Conservation (phyloP, 2,113 vertebrate species). For the Saguinus midas region DNA sequence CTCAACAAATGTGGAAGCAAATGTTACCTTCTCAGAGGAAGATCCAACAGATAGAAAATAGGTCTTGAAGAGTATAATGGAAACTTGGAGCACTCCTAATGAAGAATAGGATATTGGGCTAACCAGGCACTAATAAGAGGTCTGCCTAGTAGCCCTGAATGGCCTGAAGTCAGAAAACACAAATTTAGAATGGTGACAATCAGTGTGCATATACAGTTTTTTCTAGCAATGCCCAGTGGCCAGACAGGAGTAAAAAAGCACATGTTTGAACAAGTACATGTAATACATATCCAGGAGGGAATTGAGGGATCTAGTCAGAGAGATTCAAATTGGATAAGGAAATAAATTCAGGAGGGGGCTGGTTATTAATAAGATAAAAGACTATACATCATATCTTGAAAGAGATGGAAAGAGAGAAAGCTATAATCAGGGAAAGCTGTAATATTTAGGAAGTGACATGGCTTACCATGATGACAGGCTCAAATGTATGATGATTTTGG, state of each 20-base stretch:
- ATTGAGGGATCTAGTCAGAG: background rate
- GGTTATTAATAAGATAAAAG: constrained; percentile 43
- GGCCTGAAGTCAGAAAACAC: constrained; percentile 4
- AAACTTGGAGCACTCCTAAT: background rate
- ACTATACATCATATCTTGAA: background rate
- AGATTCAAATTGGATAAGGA: constrained; percentile 1
- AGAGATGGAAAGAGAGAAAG: background rate
- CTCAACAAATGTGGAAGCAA: background rate
- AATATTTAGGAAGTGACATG: background rate
- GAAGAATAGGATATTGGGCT: background rate
- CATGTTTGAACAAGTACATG: background rate
- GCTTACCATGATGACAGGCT: constrained; percentile 19
- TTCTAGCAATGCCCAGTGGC: background rate
- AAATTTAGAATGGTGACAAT: constrained; percentile 16
- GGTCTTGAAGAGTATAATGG: background rate
- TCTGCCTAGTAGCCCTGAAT: background rate
- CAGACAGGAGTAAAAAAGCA: constrained; percentile 28
- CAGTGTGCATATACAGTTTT: background rate
- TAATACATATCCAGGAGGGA: background rate
- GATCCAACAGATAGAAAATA: background rate
- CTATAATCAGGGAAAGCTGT: background rate
- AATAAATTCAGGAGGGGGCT: background rate
- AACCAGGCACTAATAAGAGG: background rate
- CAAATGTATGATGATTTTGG: constrained; percentile 19
- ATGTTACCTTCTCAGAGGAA: background rate